Percentiles rank a stretch among this genome's conserved stretches.
phyloP scores from a whole-genome alignment of 1,140 invertebrate species.

The Steinernema feltiae region DNA sequence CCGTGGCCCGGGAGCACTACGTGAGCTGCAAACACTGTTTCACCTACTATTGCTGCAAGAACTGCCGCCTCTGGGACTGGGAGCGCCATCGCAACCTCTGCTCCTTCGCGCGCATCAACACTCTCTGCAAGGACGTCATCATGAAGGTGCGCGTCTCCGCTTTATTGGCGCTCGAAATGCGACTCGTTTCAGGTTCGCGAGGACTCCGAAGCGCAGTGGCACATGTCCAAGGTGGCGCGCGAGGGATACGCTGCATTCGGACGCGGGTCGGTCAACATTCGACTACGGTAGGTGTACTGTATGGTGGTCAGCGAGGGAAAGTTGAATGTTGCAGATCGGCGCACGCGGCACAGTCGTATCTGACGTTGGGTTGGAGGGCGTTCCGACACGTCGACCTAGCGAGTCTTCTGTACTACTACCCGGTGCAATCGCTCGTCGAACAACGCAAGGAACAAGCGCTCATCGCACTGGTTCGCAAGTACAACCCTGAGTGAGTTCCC shows the following conservation, averaged over 20 bases:
- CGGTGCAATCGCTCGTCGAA: conserved; percentile 47
- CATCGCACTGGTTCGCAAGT: conserved; percentile 75
- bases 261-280: conserved; percentile 81
- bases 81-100: conserved; percentile 77
- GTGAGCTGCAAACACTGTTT: conserved; percentile 88
- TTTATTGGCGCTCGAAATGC: background rate
- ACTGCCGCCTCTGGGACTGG: conserved; percentile 80
- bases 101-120: conserved; percentile 72
- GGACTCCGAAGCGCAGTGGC: conserved; percentile 70
- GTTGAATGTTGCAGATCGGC: conserved; percentile 55
- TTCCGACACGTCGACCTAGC: conserved; percentile 36
- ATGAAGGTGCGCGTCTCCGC: too few relatives aligned
- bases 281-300: conserved; percentile 48
- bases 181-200: conserved; percentile 64
- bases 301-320: too few relatives aligned
- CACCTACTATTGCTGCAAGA: conserved; percentile 69
- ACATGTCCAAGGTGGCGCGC: conserved; percentile 72
- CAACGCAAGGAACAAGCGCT: conserved; percentile 68
- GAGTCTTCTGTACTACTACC: conserved; percentile 55
- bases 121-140: conserved; percentile 79
- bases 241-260: conserved; percentile 74
- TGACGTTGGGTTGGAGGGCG: conserved; percentile 48
- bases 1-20: conserved; percentile 64
- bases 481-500: conserved; percentile 70
- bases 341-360: conserved; percentile 48